Evolutionary conservation across 2,888 invertebrate genomes (phyloP), one percentile per base, ranked within the genome.

Genomic region (Leucophora obtusa): DNA sequence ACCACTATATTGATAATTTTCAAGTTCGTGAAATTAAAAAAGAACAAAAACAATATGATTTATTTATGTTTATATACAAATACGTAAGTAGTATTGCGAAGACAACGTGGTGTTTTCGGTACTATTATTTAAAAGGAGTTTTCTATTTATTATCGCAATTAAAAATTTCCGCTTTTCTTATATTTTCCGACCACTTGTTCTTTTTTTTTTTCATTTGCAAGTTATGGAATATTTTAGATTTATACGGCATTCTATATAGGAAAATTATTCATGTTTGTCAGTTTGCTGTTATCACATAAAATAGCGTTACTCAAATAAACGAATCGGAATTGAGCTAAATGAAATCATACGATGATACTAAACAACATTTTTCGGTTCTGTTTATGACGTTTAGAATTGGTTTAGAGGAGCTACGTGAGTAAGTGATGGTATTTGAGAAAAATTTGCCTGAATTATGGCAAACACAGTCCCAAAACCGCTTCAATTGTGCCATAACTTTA

Each of bases 341-440:
- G 71, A 84, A 85, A 84, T 87, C 87, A 85, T 87, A 84, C 87
- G 87, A 87, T 86, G 76, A 21, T 69, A 60, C 62, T n/a, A 62
- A 71, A 60, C 60, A 59, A 63, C 43, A 60, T 77, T 72, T 28
- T 15, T 28, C 7, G 43, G 14, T 28, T 66, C 2, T 63, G 15
- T 63, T n/a, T 50, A 14, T 65, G 43, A 47, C n/a, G 43, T 47
- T n/a, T 47, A 14, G 43, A 14, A n/a, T 38, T 14, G 2, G 38
- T 14, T n/a, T 47, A n/a, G 38, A 38, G 38, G 11, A 3, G 38
- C 43, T 47, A 47, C 10, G 14, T 47, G 43, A n/a, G 43, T 11
- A 38, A 21, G 21, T 21, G 21, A 2, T 21, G 21, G n/a, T n/a
- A n/a, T n/a, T n/a, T n/a, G n/a, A n/a, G n/a, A n/a, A n/a, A n/a